Evolutionary conservation across 2,113 vertebrate genomes (phyloP), one percentile per base, ranked within the genome.

Genomic region (Hippocampus abdominalis): DNA sequence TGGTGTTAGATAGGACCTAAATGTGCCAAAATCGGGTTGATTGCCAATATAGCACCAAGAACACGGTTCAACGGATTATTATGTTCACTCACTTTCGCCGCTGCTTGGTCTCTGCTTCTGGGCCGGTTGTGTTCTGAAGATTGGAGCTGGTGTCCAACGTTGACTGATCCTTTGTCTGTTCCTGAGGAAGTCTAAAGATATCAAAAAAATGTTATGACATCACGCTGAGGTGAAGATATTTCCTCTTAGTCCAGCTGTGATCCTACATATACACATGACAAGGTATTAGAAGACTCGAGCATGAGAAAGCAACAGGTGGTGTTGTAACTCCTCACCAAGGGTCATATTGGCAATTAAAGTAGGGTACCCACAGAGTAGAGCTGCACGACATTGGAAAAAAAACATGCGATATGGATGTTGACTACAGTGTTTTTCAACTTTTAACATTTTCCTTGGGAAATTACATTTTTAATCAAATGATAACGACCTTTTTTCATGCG

Each of bases 1-100:
- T 1, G 93, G 93, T 15, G 92, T 94, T 82, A 94, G 77, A 71
- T 93, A 94, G 0, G 93, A 94, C 81, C 93, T 94, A 16, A 25
- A 66, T 3, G 23, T 36, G 21, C 16, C 53, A 6, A 40, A 44
- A 18, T 62, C 3, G 63, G 9, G n/a, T 49, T 76, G 10, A 72
- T 68, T 42, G 39, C 51, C 39, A 64, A 56, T 20, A 4, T 10
- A 42, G 18, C 29, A 27, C 15, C 21, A 10, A 57, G 44, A 21
- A 53, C 10, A 44, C 32, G 23, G 27, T 21, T 46, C 56, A 53
- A 66, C 27, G 66, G 9, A 36, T 25, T 20, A 42, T 8, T 3
- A 32, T 27, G 16, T 18, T 5, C 3, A 81, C 91, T 91, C 63
- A 93, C 92, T 92, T 92, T 85, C 92, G 91, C 42, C 92, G 88